Percentiles rank a stretch among this genome's conserved stretches.
Conservation (phyloP, 2,797 vertebrate species). For the Hybognathus amarus region DNA sequence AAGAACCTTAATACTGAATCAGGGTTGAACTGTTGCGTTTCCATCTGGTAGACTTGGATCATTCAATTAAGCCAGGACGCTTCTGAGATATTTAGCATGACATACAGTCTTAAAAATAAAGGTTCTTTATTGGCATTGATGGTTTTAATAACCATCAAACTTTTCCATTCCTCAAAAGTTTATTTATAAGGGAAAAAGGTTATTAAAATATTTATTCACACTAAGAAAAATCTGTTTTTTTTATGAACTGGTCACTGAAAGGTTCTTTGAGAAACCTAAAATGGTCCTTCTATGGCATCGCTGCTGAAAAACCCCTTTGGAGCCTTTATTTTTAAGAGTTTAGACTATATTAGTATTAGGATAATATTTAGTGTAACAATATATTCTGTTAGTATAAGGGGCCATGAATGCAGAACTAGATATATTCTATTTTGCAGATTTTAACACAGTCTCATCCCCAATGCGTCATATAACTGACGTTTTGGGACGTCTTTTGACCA, state of each 20-base stretch:
- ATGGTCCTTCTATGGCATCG: background rate
- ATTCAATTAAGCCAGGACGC: background rate
- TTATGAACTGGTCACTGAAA: background rate
- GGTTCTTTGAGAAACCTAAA: background rate
- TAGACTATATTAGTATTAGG: background rate
- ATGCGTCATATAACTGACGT: too few species aligned
- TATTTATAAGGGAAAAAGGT: background rate
- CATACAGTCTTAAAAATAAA: background rate
- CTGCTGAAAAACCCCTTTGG: background rate
- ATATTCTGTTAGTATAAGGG: background rate
- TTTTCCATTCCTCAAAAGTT: background rate
- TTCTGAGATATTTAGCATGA: background rate
- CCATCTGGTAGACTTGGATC: too few species aligned
- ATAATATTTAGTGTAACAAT: background rate
- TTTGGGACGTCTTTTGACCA: too few species aligned
- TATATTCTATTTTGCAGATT: background rate
- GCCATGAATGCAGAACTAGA: background rate
- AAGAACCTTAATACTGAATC: background rate
- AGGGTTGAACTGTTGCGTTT: background rate
- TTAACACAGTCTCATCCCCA: too few species aligned
- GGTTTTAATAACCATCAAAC: background rate
- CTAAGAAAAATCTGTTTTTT: background rate
- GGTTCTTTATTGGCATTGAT: background rate
- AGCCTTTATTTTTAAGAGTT: background rate
- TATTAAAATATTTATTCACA: background rate